phyloP scores from a whole-genome alignment of 2,888 invertebrate genomes.

The Athripsodes cinereus region DNA sequence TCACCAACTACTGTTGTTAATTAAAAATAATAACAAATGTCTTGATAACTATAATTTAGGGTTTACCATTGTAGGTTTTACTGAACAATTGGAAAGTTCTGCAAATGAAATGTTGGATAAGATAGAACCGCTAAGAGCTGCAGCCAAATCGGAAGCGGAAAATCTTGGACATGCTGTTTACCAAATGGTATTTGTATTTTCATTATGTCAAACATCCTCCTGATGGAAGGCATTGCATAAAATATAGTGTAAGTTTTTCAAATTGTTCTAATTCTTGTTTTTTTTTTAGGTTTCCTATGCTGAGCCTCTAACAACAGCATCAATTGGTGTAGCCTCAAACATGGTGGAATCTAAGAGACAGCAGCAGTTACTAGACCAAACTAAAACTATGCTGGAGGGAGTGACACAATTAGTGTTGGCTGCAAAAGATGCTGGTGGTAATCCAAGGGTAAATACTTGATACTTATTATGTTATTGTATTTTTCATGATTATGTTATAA shows the following conservation, averaged over 20 bases:
- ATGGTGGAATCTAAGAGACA: constrained; percentile 85
- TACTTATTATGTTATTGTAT: background rate
- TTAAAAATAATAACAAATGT: too few relatives aligned
- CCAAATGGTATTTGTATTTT: constrained; percentile 63
- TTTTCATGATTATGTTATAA: background rate
- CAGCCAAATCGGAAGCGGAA: constrained; percentile 89
- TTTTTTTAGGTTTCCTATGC: constrained; percentile 59
- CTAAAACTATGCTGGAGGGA: constrained; percentile 93
- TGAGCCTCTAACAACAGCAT: constrained; percentile 77
- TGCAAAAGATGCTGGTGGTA: constrained; percentile 86
- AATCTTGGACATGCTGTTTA: constrained; percentile 84
- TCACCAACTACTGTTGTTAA: background rate
- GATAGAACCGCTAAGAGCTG: constrained; percentile 75
- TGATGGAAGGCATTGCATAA: too few relatives aligned
- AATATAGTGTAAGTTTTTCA: background rate
- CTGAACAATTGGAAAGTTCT: constrained; percentile 73
- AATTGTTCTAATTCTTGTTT: background rate
- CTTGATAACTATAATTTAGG: background rate
- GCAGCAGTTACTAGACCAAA: constrained; percentile 80
- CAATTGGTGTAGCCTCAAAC: constrained; percentile 84
- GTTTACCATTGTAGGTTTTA: constrained; percentile 48
- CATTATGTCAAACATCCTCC: too few relatives aligned
- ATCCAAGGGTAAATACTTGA: constrained; percentile 62
- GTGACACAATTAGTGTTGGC: constrained; percentile 78
- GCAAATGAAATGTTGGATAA: constrained; percentile 77